A percentile compares a stretch with the other conserved stretches of the same genome.
Evolutionary conservation across 1,140 invertebrate species (phyloP).

Genomic region (Chironomus tepperi): DNA sequence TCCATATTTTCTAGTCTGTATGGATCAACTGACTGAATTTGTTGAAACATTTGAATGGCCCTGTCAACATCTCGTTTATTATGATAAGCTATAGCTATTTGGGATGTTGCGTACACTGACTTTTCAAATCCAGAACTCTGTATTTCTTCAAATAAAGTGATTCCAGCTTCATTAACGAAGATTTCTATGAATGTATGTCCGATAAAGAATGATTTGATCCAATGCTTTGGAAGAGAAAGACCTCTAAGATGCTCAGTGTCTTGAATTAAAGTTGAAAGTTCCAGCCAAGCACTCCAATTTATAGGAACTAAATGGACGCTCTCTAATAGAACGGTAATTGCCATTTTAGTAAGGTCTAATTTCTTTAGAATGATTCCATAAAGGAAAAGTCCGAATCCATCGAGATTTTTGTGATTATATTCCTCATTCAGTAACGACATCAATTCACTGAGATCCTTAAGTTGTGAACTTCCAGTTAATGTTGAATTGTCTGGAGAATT

Average conservation of each 20-base stretch:
- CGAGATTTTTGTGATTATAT: conserved; percentile 54
- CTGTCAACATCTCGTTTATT: conserved; percentile 90
- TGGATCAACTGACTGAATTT: conserved; percentile 77
- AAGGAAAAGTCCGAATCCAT: conserved; percentile 83
- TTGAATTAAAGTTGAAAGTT: conserved; percentile 75
- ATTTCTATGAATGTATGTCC: conserved; percentile 86
- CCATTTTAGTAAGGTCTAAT: conserved; percentile 64
- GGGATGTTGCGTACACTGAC: conserved; percentile 82
- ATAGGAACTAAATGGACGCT: conserved; percentile 69
- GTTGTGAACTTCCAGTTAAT: conserved; percentile 53
- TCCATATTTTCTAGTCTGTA: conserved; percentile 92
- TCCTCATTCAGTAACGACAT: conserved; percentile 48
- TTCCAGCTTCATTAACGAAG: conserved; percentile 81
- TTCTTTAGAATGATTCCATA: conserved; percentile 88
- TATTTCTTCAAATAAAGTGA: conserved; percentile 71
- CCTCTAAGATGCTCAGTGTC: conserved; percentile 63
- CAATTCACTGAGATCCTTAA: conserved; percentile 47
- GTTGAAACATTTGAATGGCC: conserved; percentile 75
- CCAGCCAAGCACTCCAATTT: conserved; percentile 89
- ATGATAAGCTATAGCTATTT: conserved; percentile 87
- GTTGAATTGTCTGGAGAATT: conserved; percentile 69
- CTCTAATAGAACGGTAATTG: conserved; percentile 68
- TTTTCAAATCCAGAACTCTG: conserved; percentile 72
- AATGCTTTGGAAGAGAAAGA: conserved; percentile 73
- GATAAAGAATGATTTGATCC: conserved; percentile 91